A percentile compares a stretch with the other conserved stretches of the same genome.
These are phyloP conservation scores for Todiramphus chloris DNA, from an alignment of 2,113 vertebrate species.

Conservation along the genomic window DNA sequence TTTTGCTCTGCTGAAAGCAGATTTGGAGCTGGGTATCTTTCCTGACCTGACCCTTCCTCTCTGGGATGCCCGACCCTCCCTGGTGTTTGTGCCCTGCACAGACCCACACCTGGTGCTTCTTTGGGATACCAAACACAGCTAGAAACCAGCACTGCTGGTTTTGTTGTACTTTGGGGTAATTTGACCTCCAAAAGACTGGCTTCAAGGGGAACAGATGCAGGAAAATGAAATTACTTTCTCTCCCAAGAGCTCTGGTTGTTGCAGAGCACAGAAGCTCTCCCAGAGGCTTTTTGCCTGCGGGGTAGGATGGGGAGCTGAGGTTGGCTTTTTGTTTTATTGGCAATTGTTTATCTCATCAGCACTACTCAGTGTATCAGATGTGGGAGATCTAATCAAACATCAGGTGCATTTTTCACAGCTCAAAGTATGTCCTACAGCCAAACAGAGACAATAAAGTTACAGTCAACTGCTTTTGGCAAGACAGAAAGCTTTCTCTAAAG, in stretches of 20 bases:
- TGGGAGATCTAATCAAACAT: background rate
- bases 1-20: fast-evolving
- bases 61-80: background rate
- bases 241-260: background rate
- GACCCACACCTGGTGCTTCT: fast-evolving
- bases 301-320: background rate
- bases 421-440: background rate
- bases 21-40: background rate
- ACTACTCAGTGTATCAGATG: fast-evolving
- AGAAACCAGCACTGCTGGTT: fast-evolving
- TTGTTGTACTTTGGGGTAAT: fast-evolving
- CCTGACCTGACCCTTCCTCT: background rate
- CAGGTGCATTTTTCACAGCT: conserved; percentile 14
- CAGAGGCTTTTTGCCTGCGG: fast-evolving
- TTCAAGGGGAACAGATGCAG: background rate
- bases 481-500: conserved; percentile 22
- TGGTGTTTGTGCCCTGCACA: fast-evolving
- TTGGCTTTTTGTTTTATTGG: background rate
- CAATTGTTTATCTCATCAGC: background rate
- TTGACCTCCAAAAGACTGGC: background rate
- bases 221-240: background rate
- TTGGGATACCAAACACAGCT: fast-evolving
- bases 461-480: background rate
- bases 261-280: background rate
- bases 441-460: background rate